Base-by-base conservation (phyloP, 2,113 vertebrate species). In the Syrrhaptes paradoxus region DNA sequence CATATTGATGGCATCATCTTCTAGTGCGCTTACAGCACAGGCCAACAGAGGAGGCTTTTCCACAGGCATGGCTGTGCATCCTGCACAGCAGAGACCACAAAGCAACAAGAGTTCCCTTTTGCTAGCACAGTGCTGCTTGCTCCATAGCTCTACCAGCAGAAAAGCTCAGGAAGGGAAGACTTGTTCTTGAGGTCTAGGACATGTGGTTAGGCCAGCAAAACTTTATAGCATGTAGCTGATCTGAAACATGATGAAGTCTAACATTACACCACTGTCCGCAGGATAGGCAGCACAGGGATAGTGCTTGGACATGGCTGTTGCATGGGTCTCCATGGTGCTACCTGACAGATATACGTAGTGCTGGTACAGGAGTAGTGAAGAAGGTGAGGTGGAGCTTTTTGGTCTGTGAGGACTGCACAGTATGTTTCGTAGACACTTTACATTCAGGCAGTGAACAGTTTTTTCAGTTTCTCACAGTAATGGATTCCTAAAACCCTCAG, bases 251-350 rank as follows among this genome's bases (percentile, higher is more conserved):
- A 6, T 61, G 26, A 6, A 57, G 26, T 7, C 22, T 36, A 3
- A 19, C 2, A 0, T 4, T 41, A 4, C 3, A 6, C 1, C 1
- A 2, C 12, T 73, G 34, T 13, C 67, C 1, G 0, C 24, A 10
- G 20, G 4, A 16, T 51, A 29, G 34, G 38, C 63, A 89, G 45
- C 29, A 2, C 2, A 29, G 26, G 9, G 6, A 7, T 2, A 21
- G 9, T 3, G 1, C 41, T 43, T 0, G 5, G 25, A 17, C 10
- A 26, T 4, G 2, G 28, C 34, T 66, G 16, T 41, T 59, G 38
- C 29, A 26, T 0, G 1, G 10, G 11, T 29, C 43, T 48, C n/a
- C 4, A 0, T 7, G 17, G 6, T 57, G 31, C 46, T 41, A 6
- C 18, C 24, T 58, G 31, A 9, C 16, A n/a, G 10, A 19, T 46